phyloP scores from a whole-genome alignment of 2,888 invertebrate genomes.

The Cerceris rybyensis region DNA sequence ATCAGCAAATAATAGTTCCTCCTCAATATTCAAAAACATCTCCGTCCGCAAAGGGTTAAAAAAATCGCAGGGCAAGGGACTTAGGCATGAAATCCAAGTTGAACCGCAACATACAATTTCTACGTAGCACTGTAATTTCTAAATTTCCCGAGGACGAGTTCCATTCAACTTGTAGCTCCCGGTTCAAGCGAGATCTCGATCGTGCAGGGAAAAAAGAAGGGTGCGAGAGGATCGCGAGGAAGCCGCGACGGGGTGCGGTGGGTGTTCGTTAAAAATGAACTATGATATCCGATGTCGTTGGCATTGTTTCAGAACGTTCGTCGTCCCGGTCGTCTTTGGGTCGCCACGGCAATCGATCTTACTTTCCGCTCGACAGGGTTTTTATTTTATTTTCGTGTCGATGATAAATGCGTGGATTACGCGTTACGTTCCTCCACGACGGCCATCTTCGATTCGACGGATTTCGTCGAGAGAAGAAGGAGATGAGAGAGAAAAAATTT shows the following conservation, averaged over 20 bases:
- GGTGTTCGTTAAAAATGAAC: slow-evolving; percentile 49
- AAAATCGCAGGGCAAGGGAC: too few species aligned
- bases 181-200: too few species aligned
- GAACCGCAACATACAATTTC: too few species aligned
- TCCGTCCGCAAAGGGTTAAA: too few species aligned
- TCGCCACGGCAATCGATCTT: slow-evolving; percentile 53
- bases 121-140: too few species aligned
- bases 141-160: too few species aligned
- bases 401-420: slow-evolving; percentile 52
- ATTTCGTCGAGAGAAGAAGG: neutral
- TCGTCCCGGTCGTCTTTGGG: slow-evolving; percentile 20
- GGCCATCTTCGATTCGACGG: neutral
- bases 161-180: too few species aligned
- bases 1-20: too few species aligned
- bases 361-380: slow-evolving; percentile 35
- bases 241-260: neutral
- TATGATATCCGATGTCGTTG: slow-evolving; percentile 52
- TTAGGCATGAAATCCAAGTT: too few species aligned
- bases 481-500: neutral
- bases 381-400: slow-evolving; percentile 53
- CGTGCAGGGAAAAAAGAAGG: too few species aligned
- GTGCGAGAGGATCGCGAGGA: neutral
- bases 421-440: slow-evolving; percentile 1
- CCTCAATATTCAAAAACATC: too few species aligned
- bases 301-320: slow-evolving; percentile 56